A percentile compares a stretch with the other conserved stretches of the same genome.
Evolutionary conservation across 2,888 invertebrate species (phyloP).

Genomic region (Ernsta delagoae): DNA sequence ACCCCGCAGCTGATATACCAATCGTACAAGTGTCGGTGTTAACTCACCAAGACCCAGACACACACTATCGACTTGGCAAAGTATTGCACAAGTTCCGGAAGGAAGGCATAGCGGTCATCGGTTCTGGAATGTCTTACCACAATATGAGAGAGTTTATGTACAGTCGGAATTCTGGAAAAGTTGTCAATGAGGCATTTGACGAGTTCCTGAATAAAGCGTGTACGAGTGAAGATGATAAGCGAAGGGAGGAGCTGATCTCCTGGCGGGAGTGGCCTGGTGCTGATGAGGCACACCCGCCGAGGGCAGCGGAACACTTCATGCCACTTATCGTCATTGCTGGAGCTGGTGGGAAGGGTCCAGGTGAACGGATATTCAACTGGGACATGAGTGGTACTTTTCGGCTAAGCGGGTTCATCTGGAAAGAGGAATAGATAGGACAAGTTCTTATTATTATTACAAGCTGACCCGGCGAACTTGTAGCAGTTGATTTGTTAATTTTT

Average conservation of each 20-base stretch:
- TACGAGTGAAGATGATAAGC: conserved; percentile 58
- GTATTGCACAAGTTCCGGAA: conserved; percentile 65
- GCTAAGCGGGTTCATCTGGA: conserved; percentile 76
- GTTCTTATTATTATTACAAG: no score
- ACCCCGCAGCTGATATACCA: conserved; percentile 72
- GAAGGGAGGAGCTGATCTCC: conserved; percentile 55
- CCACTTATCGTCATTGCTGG: conserved; percentile 73
- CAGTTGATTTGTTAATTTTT: no score
- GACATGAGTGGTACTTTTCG: conserved; percentile 69
- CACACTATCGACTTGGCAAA: conserved; percentile 71
- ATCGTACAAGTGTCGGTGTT: conserved; percentile 75
- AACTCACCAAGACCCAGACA: conserved; percentile 63
- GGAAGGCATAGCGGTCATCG: conserved; percentile 72
- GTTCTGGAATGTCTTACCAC: conserved; percentile 79
- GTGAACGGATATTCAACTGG: conserved; percentile 74
- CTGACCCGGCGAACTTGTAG: no score
- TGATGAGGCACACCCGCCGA: conserved; percentile 67
- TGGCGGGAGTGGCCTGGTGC: conserved; percentile 71
- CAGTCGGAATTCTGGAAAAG: conserved; percentile 49
- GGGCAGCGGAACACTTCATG: conserved; percentile 77
- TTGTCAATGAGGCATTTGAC: conserved; percentile 74
- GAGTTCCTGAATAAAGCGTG: conserved; percentile 68
- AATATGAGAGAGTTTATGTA: conserved; percentile 74
- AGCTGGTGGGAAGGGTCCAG: conserved; percentile 66
- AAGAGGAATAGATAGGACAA: conserved; percentile 61